These are phyloP conservation scores for Danaus chrysippus DNA, from an alignment of 2,888 invertebrate species.

Conservation along the genomic window DNA sequence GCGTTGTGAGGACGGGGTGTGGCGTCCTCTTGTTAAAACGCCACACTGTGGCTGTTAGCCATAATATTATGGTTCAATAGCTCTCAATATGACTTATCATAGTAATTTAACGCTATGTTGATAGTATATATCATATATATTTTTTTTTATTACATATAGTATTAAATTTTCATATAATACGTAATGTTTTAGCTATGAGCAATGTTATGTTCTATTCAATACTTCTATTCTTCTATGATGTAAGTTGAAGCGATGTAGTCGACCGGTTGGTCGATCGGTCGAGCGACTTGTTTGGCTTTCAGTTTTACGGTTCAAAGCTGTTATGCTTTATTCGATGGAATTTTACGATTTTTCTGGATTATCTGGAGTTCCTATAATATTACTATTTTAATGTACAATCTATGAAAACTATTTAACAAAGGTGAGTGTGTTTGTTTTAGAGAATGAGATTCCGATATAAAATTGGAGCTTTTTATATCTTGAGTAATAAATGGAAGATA, in stretches of 20 bases:
- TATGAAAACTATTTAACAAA: not conserved
- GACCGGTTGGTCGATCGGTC: not conserved
- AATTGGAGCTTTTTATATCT: no score
- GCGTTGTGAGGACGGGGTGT: not conserved
- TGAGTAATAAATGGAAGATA: no score
- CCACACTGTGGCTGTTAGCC: no score
- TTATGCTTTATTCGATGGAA: slow-evolving; percentile 3
- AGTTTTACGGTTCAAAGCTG: not conserved
- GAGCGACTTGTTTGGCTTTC: not conserved
- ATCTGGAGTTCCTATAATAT: not conserved
- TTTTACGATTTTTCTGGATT: slow-evolving; percentile 6
- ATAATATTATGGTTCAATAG: no score
- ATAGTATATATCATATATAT: not conserved
- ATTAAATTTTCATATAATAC: not conserved
- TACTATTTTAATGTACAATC: not conserved
- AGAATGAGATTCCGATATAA: no score
- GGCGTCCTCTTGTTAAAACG: not conserved
- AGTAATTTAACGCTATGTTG: not conserved
- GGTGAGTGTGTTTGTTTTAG: no score
- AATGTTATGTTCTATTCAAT: slow-evolving; percentile 5
- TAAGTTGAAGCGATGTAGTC: not conserved
- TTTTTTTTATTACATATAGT: not conserved
- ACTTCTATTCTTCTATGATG: not conserved
- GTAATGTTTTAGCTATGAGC: not conserved
- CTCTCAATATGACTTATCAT: not conserved